A percentile compares a stretch with the other conserved stretches of the same genome.
Conservation (phyloP, 2,888 invertebrate genomes). For the Entomobrya proxima region DNA sequence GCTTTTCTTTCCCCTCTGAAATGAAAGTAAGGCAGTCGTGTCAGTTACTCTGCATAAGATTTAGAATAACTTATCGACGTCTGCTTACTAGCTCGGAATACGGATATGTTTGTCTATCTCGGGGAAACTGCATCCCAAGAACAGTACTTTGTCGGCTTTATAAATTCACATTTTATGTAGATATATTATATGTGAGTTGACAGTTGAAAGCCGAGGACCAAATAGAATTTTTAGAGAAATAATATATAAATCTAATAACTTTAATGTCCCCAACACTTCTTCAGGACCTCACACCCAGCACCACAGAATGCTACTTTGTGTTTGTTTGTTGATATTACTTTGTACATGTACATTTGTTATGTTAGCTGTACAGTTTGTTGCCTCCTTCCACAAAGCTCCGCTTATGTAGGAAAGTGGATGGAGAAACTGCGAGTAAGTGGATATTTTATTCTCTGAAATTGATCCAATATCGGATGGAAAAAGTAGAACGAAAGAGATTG, state of each 20-base stretch:
- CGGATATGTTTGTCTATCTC: neutral
- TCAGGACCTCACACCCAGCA: neutral
- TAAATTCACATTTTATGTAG: neutral
- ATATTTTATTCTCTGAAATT: no score
- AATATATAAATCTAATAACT: constrained; percentile 42
- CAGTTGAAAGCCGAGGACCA: neutral
- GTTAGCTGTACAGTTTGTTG: no score
- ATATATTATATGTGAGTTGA: neutral
- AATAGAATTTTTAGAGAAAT: constrained; percentile 6
- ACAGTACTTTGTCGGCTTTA: neutral
- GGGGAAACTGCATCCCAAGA: neutral
- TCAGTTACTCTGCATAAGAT: constrained; percentile 14
- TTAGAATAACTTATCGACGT: constrained; percentile 19
- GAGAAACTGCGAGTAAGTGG: no score
- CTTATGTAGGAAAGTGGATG: no score
- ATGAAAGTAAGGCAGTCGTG: neutral
- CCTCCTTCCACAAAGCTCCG: no score
- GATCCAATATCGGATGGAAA: no score
- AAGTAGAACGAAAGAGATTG: no score
- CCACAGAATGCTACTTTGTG: no score
- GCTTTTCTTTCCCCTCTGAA: no score
- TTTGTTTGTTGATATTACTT: no score
- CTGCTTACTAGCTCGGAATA: neutral
- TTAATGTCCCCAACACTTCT: constrained; percentile 35
- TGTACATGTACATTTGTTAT: no score